Evolutionary conservation across 2,113 vertebrate genomes (phyloP).

Genomic region (Burhinus bistriatus): DNA sequence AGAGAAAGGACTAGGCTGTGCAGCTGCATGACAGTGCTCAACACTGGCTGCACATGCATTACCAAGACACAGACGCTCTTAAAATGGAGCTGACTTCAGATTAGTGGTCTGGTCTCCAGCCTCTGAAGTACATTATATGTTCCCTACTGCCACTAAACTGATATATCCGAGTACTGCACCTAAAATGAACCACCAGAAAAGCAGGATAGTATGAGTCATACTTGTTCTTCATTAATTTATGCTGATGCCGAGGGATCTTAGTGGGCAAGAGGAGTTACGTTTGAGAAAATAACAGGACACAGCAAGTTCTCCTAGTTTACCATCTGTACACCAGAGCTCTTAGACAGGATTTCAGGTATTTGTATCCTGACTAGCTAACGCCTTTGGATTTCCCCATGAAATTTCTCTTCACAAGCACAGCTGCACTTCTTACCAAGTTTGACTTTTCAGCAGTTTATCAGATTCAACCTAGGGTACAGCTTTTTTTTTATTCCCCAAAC

Average conservation of each 20-base stretch:
- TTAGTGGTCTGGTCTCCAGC: neutral
- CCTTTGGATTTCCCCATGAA: neutral
- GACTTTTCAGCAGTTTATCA: neutral
- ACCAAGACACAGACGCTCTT: neutral
- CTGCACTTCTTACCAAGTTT: neutral
- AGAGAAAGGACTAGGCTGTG: neutral
- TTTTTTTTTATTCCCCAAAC: neutral
- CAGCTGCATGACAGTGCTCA: neutral
- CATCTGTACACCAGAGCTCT: neutral
- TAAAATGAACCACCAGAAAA: neutral
- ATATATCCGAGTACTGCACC: neutral
- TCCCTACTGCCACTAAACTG: neutral
- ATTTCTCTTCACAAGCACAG: neutral
- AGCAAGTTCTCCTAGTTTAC: neutral
- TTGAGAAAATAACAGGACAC: neutral
- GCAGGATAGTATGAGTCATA: neutral
- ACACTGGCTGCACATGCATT: neutral
- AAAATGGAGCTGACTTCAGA: neutral
- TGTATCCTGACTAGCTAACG: neutral
- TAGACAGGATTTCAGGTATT: neutral
- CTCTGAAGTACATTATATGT: neutral
- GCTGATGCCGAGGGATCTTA: neutral
- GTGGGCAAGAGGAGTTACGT: neutral
- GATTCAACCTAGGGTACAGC: neutral
- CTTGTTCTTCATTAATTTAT: neutral